Evolutionary conservation across 1,140 invertebrate species (phyloP), one percentile per base, ranked within the genome.

Genomic region (Eriocheir sinensis): DNA sequence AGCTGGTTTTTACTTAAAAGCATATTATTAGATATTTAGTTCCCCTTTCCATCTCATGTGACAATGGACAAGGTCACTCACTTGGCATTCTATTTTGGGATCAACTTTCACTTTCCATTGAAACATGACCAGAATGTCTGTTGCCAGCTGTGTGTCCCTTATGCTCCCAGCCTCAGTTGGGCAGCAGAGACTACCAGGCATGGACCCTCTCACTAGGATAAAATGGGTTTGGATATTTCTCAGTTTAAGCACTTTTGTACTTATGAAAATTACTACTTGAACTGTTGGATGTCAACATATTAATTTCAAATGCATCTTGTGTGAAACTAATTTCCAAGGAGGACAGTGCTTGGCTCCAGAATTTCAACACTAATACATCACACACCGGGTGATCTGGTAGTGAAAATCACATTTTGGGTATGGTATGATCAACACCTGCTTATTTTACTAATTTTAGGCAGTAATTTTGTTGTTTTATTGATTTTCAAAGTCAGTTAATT

Each of bases 31-130:
- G 60, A n/a, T n/a, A 12, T 72, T 72, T 53, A 27, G 2, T 72
- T n/a, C 60, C 60, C 60, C 60, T n/a, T n/a, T n/a, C 21, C 60
- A 27, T n/a, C 60, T 72, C 60, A 72, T n/a, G 9, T 72, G 60
- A 72, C 27, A 27, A 21, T 0, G 6, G 21, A n/a, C 60, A 72
- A 72, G 60, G 60, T 72, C 60, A 72, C 60, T n/a, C 60, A 72
- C 60, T 72, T 72, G 60, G 60, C 21, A 72, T 72, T 72, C 60
- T 72, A 21, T 53, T 53, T 53, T 53, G 60, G 60, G 60, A 72
- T 72, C 60, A 72, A 72, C 60, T 72, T 72, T 72, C 60, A 72
- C 60, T 53, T 53, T 72, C n/a, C 60, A 6, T n/a, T 72, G 60
- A 72, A n/a, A 72, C 60, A 72, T 72, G 60, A 72, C 60, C 60